Conservation (phyloP, 2,113 vertebrate genomes). For the Todiramphus chloris region DNA sequence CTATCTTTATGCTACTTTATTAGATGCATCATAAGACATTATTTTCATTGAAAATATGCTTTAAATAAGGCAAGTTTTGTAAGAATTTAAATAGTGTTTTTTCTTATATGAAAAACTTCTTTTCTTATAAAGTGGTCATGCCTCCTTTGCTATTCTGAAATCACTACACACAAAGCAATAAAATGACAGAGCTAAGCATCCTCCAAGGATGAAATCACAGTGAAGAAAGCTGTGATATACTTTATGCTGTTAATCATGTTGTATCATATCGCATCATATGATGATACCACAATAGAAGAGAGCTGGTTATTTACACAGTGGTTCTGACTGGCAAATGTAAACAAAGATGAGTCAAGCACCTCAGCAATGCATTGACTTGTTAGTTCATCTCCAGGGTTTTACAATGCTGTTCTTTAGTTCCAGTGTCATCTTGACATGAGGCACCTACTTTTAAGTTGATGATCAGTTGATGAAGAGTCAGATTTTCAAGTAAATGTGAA, state of each 20-base stretch:
- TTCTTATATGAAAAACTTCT: neutral
- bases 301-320: constrained; percentile 65
- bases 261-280: neutral
- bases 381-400: constrained; percentile 4
- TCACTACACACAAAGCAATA: constrained; percentile 47
- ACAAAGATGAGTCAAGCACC: constrained; percentile 64
- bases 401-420: neutral
- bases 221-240: constrained; percentile 59
- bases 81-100: constrained; percentile 20
- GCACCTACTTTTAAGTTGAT: constrained; percentile 45
- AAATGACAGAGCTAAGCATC: constrained; percentile 51
- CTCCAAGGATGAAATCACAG: constrained; percentile 63
- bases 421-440: neutral
- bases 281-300: constrained; percentile 43
- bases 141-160: constrained; percentile 17
- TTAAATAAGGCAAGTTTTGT: constrained; percentile 64
- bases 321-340: constrained; percentile 67
- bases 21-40: constrained; percentile 43
- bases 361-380: constrained; percentile 38
- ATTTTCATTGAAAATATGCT: constrained; percentile 63
- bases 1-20: constrained; percentile 31
- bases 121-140: constrained; percentile 1
- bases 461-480: neutral
- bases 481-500: constrained; percentile 34
- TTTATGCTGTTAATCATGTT: constrained; percentile 31